Base-by-base conservation (phyloP, 2,888 invertebrate species). In the Cremastinae sp. region DNA sequence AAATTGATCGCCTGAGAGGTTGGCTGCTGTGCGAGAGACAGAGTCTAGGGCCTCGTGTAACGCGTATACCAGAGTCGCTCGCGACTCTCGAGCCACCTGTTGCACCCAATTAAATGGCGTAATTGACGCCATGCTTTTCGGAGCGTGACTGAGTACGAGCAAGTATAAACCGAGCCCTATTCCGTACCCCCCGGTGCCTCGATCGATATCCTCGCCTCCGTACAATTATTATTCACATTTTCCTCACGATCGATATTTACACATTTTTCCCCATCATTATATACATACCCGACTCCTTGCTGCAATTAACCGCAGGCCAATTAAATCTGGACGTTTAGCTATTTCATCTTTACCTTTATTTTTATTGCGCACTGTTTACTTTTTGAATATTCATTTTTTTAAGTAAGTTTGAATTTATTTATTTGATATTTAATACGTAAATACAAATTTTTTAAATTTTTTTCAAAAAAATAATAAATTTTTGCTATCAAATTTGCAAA, bases 91-190 rank as follows among this genome's bases (percentile, higher is more conserved):
- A 61, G 51, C 79, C 78, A 81, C 79, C 80, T 81, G 85, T 85
- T 83, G 83, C 82, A 84, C 81, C 81, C 83, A 82, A 85, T 84
- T 83, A 81, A 85, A 82, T 81, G 80, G 78, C 83, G 81, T 82
- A 84, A 85, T 84, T 82, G 83, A 82, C 78, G 77, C 79, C 55
- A 59, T 81, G 83, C 74, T 82, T 84, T 85, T 83, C 79, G 84
- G 83, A 85, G 83, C 85, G 82, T 84, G 75, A 84, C 83, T 75
- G 70, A 28, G 28, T 71, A 74, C 61, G 53, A 73, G 68, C 16
- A 12, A n/a, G 20, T 61, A 66, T 28, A 61, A 70, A 43, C 37
- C 41, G 41, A 47, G 16, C 55, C 20, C 62, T 10, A 14, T 49
- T 49, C 37, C 47, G 41, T 56, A 43, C 22, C 14, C 53, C 20